A percentile compares a stretch with the other conserved stretches of the same genome.
phyloP scores from a whole-genome alignment of 1,140 invertebrate genomes.

The Bombus cullumanus region DNA sequence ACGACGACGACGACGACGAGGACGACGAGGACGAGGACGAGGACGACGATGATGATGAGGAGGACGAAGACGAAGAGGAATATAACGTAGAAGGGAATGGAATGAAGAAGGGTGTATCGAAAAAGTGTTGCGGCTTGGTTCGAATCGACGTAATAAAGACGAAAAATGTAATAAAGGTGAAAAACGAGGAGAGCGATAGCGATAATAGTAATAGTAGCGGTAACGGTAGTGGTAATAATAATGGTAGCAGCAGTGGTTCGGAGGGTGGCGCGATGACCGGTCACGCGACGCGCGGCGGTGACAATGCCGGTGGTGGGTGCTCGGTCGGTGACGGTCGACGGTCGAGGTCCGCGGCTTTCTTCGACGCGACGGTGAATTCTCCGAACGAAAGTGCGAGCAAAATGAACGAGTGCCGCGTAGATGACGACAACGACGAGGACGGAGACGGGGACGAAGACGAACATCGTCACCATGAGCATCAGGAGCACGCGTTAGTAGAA shows the following conservation, averaged over 20 bases:
- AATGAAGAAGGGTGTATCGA: slow-evolving; percentile 17
- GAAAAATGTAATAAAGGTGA: slow-evolving; percentile 6
- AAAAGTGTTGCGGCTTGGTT: slow-evolving; percentile 30
- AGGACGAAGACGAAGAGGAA: neutral
- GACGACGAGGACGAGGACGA: slow-evolving; percentile 31
- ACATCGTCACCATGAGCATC: neutral
- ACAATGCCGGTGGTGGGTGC: slow-evolving; percentile 36
- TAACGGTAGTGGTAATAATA: slow-evolving; percentile 32
- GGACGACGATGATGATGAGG: neutral
- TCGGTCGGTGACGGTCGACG: slow-evolving; percentile 43
- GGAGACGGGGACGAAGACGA: neutral
- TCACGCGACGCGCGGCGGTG: slow-evolving; percentile 50
- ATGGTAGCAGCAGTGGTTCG: slow-evolving; percentile 33
- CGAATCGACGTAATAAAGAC: slow-evolving; percentile 23
- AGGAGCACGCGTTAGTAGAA: slow-evolving; percentile 15
- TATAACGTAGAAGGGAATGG: slow-evolving; percentile 33
- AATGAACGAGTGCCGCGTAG: slow-evolving; percentile 49
- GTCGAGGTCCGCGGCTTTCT: slow-evolving; percentile 29
- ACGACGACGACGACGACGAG: neutral
- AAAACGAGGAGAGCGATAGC: slow-evolving; percentile 18
- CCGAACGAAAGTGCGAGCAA: slow-evolving; percentile 38
- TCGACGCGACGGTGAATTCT: slow-evolving; percentile 11
- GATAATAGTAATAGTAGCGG: slow-evolving; percentile 7
- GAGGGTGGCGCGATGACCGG: slow-evolving; percentile 54
- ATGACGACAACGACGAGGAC: neutral